Conservation (phyloP, 2,797 vertebrate genomes). For the Intellagama lesueurii region DNA sequence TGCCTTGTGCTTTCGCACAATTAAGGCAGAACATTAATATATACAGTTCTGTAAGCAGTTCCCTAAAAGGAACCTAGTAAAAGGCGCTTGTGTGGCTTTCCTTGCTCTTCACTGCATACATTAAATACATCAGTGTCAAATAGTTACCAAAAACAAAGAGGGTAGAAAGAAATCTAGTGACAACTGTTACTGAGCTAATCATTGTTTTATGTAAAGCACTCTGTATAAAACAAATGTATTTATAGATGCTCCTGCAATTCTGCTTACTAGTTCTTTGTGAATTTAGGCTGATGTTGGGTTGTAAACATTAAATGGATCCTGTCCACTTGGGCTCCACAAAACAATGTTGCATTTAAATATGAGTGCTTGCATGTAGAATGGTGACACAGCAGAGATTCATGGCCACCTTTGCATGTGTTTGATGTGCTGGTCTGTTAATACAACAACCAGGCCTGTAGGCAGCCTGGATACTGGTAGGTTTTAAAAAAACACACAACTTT, state of each 20-base stretch:
- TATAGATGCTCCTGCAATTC: conserved; percentile 6
- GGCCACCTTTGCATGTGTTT: neutral
- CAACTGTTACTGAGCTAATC: conserved; percentile 1
- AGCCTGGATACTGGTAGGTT: neutral
- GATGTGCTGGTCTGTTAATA: too few species aligned
- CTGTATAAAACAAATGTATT: conserved; percentile 31
- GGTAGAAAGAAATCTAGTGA: neutral
- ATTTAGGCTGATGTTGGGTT: neutral
- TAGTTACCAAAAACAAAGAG: neutral
- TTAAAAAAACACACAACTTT: neutral
- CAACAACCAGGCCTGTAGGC: too few species aligned
- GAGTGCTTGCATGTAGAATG: neutral
- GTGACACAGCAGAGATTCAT: neutral
- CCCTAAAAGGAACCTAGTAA: conserved; percentile 12
- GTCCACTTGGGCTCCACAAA: neutral
- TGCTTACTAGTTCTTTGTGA: conserved; percentile 36
- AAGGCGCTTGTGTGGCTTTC: neutral
- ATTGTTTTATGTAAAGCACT: conserved; percentile 31
- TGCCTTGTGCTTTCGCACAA: neutral
- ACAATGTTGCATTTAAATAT: neutral
- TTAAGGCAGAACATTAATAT: conserved; percentile 4
- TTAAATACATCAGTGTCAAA: neutral
- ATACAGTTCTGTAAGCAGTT: conserved; percentile 28
- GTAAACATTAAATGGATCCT: neutral
- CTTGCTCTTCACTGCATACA: neutral